Conservation (phyloP, 2,113 vertebrate species). For the Perognathus longimembris region DNA sequence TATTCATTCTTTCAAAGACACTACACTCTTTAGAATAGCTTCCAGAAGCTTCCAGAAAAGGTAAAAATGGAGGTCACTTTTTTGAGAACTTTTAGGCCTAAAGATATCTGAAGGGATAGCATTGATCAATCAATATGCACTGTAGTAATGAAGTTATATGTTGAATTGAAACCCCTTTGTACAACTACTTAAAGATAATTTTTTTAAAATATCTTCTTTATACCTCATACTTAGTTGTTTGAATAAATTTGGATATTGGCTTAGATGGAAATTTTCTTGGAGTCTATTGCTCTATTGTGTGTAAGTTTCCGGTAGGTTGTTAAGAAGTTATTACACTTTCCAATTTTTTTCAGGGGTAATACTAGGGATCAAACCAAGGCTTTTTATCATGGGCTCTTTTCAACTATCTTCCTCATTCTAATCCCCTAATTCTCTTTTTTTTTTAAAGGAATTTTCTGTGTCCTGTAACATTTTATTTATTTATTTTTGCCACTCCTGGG, state of each 20-base stretch:
- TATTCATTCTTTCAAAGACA: neutral
- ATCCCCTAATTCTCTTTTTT: no score
- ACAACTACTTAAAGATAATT: neutral
- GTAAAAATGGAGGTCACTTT: neutral
- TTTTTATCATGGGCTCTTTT: neutral
- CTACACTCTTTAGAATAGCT: neutral
- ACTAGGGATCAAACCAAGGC: neutral
- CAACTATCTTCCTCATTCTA: neutral
- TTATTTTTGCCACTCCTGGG: no score
- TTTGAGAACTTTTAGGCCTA: neutral
- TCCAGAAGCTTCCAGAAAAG: neutral
- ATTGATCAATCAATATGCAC: no score
- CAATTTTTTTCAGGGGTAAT: neutral
- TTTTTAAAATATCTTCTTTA: slow-evolving; percentile 13
- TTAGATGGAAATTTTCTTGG: slow-evolving; percentile 34
- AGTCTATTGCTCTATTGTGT: neutral
- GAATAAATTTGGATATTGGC: neutral
- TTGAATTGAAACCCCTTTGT: no score
- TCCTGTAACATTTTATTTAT: no score
- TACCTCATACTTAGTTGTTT: slow-evolving; percentile 17
- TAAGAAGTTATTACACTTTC: slow-evolving; percentile 19
- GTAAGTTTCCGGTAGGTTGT: neutral
- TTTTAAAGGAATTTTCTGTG: no score
- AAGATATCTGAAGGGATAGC: neutral
- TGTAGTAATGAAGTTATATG: no score